phyloP scores from a whole-genome alignment of 2,888 invertebrate species.

The Eristalinus sepulchralis region DNA sequence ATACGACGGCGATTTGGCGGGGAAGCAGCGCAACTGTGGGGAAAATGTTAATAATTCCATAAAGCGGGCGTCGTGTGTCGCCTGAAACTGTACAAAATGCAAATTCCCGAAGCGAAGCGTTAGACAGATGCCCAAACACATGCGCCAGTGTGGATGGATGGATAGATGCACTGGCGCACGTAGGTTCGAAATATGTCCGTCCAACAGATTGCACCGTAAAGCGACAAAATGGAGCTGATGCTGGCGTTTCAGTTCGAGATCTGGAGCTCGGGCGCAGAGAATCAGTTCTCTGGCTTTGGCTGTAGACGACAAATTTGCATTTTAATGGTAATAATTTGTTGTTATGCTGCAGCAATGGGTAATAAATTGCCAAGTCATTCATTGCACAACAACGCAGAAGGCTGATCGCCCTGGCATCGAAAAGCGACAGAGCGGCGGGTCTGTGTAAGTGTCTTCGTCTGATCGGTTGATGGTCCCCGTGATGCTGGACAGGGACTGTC shows the following conservation, averaged over 20 bases:
- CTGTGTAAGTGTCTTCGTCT: conserved; percentile 25
- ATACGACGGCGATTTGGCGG: conserved; percentile 1
- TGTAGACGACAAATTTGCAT: conserved; percentile 70
- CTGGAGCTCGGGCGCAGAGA: conserved; percentile 6
- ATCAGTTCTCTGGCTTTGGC: conserved; percentile 37
- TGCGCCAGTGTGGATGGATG: conserved; percentile 13
- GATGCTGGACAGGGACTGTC: conserved; percentile 59
- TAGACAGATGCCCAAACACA: conserved; percentile 19
- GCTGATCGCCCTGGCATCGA: conserved; percentile 42
- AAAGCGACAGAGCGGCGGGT: background rate
- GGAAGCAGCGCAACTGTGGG: conserved; percentile 37
- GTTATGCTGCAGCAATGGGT: conserved; percentile 65
- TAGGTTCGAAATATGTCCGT: conserved; percentile 63
- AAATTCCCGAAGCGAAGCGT: conserved; percentile 53
- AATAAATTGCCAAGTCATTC: conserved; percentile 68
- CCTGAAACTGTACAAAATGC: conserved; percentile 65
- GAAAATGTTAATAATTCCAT: conserved; percentile 67
- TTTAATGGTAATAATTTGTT: conserved; percentile 72
- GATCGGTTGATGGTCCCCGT: conserved; percentile 54
- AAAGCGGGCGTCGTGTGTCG: conserved; percentile 49
- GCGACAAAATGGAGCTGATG: conserved; percentile 49
- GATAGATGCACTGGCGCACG: conserved; percentile 45
- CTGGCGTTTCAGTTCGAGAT: background rate
- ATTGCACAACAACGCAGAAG: conserved; percentile 70
- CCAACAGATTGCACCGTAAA: conserved; percentile 51